These are phyloP conservation scores for Fukomys damarensis DNA, from an alignment of 2,113 vertebrate species.

Conservation along the genomic window DNA sequence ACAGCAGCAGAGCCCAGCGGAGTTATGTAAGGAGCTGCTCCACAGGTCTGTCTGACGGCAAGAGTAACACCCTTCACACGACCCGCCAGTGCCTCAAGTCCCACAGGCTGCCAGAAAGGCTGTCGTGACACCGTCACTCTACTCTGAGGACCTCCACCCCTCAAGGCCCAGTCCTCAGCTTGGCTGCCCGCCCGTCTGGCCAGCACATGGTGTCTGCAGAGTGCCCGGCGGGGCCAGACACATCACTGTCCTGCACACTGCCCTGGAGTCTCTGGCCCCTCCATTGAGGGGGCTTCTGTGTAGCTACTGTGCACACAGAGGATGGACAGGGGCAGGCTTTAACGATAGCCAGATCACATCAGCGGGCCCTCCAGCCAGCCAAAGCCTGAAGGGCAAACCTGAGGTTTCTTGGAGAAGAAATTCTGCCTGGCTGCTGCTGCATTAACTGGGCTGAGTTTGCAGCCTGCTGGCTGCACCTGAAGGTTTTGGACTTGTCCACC, in stretches of 20 bases:
- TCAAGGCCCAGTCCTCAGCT: not conserved
- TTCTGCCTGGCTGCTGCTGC: not conserved
- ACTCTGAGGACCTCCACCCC: not conserved
- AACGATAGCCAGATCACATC: not conserved
- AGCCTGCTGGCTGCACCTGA: not conserved
- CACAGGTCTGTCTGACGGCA: not conserved
- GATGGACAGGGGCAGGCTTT: too few relatives aligned
- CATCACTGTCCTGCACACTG: not conserved
- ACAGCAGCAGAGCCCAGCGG: not conserved
- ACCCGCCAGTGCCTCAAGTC: not conserved
- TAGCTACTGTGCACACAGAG: not conserved
- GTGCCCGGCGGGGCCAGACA: not conserved
- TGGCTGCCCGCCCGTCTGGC: not conserved
- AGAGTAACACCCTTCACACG: not conserved
- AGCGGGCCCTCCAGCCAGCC: not conserved
- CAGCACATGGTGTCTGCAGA: not conserved
- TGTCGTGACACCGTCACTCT: not conserved
- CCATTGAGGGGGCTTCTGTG: not conserved
- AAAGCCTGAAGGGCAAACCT: not conserved
- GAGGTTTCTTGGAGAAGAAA: not conserved
- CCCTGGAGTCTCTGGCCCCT: fast-evolving
- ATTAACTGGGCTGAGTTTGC: too few relatives aligned
- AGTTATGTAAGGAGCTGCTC: not conserved
- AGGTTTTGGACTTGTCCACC: too few relatives aligned
- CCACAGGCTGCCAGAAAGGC: not conserved